These are phyloP conservation scores for Diprion similis DNA, from an alignment of 1,140 invertebrate species.

Conservation along the genomic window DNA sequence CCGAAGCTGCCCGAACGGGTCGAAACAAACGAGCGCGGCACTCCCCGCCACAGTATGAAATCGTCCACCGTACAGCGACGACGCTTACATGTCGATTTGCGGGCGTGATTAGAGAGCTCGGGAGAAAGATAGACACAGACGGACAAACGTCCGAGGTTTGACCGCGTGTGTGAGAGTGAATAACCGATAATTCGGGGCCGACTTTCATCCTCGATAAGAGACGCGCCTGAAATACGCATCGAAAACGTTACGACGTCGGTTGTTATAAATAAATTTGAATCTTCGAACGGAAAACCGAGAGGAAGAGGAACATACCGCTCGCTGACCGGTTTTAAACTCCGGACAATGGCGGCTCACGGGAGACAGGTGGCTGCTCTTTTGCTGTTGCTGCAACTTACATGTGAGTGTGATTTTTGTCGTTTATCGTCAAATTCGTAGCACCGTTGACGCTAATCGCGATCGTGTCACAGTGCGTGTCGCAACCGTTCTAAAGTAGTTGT, in stretches of 20 bases:
- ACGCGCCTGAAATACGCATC: too few species aligned
- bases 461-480: neutral
- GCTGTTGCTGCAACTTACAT: slow-evolving; percentile 44
- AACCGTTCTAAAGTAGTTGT: neutral
- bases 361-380: slow-evolving; percentile 35
- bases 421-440: neutral
- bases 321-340: too few species aligned
- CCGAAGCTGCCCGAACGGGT: slow-evolving; percentile 39
- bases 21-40: slow-evolving; percentile 40
- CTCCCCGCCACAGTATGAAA: slow-evolving; percentile 56
- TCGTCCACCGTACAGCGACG: slow-evolving; percentile 55
- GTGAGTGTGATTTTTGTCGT: slow-evolving; percentile 40
- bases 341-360: slow-evolving; percentile 47
- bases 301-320: too few species aligned
- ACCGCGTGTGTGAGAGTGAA: neutral
- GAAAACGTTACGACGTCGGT: too few species aligned
- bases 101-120: too few species aligned
- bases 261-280: too few species aligned
- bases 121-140: too few species aligned
- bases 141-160: neutral
- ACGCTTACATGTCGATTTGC: slow-evolving; percentile 28
- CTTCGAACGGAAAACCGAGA: too few species aligned
- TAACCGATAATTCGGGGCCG: too few species aligned
- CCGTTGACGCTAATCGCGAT: neutral
- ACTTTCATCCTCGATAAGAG: too few species aligned